Evolutionary conservation across 2,888 invertebrate genomes (phyloP), one percentile per base, ranked within the genome.

Genomic region (Bhutanitis thaidina): DNA sequence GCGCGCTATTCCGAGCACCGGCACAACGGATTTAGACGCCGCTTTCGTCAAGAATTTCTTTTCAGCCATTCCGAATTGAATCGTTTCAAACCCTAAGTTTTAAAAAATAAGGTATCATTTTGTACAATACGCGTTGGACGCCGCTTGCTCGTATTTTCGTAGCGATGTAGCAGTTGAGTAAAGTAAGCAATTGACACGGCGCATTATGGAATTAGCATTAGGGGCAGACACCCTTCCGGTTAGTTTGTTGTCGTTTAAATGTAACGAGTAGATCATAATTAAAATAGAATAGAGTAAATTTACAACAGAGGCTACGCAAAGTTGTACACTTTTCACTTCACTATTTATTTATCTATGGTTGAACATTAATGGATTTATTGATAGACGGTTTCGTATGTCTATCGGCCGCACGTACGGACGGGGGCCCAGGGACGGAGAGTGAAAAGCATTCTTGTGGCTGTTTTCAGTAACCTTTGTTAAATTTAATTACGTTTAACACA

Each of bases 1-100:
- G 58, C 52, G 43, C 49, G 53, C 60, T 67, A 66, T 68, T 69
- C 46, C 66, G 55, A 47, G 63, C 59, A 54, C 43, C 43, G 47
- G 46, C 55, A 52, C 43, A 54, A 52, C 56, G 49, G 47, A 56
- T 61, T 65, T 65, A 62, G 61, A 52, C 52, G 49, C 43, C 57
- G 51, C 55, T 58, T 59, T 60, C 57, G 56, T 56, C 56, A 58
- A 50, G 34, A 15, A 54, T 52, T 43, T 46, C 52, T 29, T 53
- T 44, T 27, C 37, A 25, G 44, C 50, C 51, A 35, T 43, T 7
- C 12, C 27, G 10, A 16, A 35, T 32, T 35, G 14, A 30, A 20
- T 29, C 14, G 37, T 43, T 40, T 38, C 46, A 27, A 46, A 30
- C 44, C 14, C 25, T 50, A 43, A 38, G 15, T 20, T 20, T 35